Evolutionary conservation across 2,888 invertebrate species (phyloP).

Genomic region (Trissonchulus latispiculum): DNA sequence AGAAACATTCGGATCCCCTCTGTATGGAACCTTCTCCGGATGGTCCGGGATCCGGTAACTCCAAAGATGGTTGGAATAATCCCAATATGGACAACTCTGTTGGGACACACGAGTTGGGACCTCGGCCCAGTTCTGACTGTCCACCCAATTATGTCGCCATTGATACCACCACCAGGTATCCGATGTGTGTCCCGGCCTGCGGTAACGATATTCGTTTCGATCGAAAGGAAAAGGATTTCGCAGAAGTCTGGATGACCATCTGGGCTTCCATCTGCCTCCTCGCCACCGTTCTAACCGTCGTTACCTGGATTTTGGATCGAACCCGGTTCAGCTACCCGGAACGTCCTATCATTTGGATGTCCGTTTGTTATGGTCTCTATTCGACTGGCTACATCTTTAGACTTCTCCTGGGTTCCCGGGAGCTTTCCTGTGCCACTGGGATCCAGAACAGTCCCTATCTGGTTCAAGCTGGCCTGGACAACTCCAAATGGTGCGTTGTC

Average conservation of each 20-base stretch:
- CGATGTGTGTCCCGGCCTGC: neutral
- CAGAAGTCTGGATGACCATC: slow-evolving; percentile 68
- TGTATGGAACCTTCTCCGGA: slow-evolving; percentile 67
- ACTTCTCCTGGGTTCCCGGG: slow-evolving; percentile 47
- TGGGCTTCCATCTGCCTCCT: slow-evolving; percentile 81
- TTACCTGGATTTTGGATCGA: slow-evolving; percentile 83
- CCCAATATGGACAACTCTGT: slow-evolving; percentile 30
- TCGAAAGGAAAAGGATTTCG: slow-evolving; percentile 28
- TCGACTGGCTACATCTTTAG: slow-evolving; percentile 73
- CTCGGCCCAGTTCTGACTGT: neutral
- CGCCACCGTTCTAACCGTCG: slow-evolving; percentile 69
- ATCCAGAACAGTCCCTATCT: neutral
- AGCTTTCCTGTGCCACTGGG: neutral
- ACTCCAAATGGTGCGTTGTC: slow-evolving; percentile 34
- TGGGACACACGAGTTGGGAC: neutral
- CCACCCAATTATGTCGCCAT: neutral
- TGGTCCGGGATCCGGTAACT: slow-evolving; percentile 23
- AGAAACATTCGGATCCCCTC: slow-evolving; percentile 55
- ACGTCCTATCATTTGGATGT: slow-evolving; percentile 88
- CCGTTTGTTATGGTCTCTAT: slow-evolving; percentile 88
- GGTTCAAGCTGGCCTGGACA: slow-evolving; percentile 30
- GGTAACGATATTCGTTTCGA: slow-evolving; percentile 1
- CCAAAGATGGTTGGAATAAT: slow-evolving; percentile 25
- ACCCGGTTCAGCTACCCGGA: slow-evolving; percentile 94
- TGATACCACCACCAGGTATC: too few species aligned